phyloP scores from a whole-genome alignment of 2,888 invertebrate species.

The Thumatha senex region DNA sequence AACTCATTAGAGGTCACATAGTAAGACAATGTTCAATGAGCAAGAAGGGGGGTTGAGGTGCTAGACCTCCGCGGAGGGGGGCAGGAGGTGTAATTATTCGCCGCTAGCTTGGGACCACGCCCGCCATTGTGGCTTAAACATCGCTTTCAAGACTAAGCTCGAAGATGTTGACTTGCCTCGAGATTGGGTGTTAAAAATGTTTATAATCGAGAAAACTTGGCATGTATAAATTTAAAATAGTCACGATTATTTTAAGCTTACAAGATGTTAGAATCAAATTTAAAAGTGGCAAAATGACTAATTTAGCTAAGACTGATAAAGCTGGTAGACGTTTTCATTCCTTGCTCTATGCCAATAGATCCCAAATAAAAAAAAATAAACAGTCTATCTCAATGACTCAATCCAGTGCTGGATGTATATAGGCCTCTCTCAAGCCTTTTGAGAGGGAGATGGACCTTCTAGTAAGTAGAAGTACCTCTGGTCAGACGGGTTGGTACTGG shows the following conservation, averaged over 20 bases:
- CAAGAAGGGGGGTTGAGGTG: conserved; percentile 48
- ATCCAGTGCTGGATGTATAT: no score
- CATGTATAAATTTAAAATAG: not conserved
- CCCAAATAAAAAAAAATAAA: no score
- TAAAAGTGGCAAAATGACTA: no score
- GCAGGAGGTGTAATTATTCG: conserved; percentile 71
- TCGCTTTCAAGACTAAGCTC: conserved; percentile 55
- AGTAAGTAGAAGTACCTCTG: no score
- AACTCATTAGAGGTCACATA: conserved; percentile 62
- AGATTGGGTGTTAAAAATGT: conserved; percentile 23
- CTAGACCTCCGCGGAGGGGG: conserved; percentile 33
- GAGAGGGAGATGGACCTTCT: no score
- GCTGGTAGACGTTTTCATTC: no score
- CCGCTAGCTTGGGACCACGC: conserved; percentile 74
- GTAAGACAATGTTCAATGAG: conserved; percentile 77
- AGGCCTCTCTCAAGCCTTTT: no score
- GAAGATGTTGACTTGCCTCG: conserved; percentile 43
- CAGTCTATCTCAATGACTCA: no score
- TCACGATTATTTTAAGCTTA: not conserved
- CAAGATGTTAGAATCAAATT: not conserved
- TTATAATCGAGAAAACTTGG: conserved; percentile 5
- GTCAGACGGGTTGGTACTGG: no score
- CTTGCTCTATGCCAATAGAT: no score
- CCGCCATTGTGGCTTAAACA: conserved; percentile 74
- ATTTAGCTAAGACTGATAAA: no score